A percentile compares a stretch with the other conserved stretches of the same genome.
Evolutionary conservation across 2,888 invertebrate genomes (phyloP).

Genomic region (Drosophila fungiperda): DNA sequence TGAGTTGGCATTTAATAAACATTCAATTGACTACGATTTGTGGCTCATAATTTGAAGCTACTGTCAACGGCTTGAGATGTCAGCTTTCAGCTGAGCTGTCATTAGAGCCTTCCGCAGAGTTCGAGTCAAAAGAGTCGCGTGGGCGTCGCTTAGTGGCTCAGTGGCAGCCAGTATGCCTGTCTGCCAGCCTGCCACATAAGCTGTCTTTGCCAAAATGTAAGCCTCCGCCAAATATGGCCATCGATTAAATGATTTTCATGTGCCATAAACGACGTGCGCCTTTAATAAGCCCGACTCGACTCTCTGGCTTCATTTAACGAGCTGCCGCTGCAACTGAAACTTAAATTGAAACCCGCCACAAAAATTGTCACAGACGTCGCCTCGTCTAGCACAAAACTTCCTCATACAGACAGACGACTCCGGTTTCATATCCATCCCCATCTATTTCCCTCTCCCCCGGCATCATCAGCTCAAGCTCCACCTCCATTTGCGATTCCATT

Average conservation of each 20-base stretch:
- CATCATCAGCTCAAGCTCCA: slow-evolving; percentile 2
- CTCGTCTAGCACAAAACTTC: slow-evolving; percentile 46
- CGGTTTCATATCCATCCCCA: slow-evolving; percentile 15
- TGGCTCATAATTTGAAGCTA: slow-evolving; percentile 72
- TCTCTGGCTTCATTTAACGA: slow-evolving; percentile 62
- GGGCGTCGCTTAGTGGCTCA: slow-evolving; percentile 44
- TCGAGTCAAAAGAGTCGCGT: slow-evolving; percentile 32
- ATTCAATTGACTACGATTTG: slow-evolving; percentile 64
- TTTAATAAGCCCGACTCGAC: slow-evolving; percentile 69
- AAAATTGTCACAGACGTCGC: slow-evolving; percentile 75
- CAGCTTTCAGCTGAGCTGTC: slow-evolving; percentile 50
- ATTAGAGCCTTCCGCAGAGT: slow-evolving; percentile 53
- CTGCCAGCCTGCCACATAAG: slow-evolving; percentile 39
- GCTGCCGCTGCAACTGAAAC: slow-evolving; percentile 59
- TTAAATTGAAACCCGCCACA: slow-evolving; percentile 59
- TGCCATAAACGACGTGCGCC: slow-evolving; percentile 81
- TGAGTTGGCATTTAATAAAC: slow-evolving; percentile 62
- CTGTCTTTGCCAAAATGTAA: slow-evolving; percentile 60
- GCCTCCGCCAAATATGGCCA: slow-evolving; percentile 74
- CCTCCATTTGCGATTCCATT: slow-evolving; percentile 21
- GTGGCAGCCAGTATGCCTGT: slow-evolving; percentile 24
- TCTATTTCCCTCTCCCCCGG: slow-evolving; percentile 1
- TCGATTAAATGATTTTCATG: slow-evolving; percentile 81
- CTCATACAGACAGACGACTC: slow-evolving; percentile 12
- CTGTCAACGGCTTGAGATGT: slow-evolving; percentile 58